Conservation (phyloP, 2,888 invertebrate genomes). For the Amphipoea lucens region DNA sequence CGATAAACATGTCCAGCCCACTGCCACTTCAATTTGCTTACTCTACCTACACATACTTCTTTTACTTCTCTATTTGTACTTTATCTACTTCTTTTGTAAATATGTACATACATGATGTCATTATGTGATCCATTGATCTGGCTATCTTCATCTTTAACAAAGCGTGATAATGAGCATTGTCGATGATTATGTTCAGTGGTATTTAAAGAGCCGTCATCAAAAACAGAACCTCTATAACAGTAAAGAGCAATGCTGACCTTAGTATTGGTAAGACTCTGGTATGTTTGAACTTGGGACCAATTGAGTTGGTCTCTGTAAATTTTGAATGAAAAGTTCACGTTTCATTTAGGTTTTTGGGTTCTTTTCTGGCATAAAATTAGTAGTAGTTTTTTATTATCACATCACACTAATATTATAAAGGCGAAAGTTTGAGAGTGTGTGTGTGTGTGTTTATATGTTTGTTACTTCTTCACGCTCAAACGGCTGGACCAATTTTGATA, state of each 20-base stretch:
- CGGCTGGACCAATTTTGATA: no score
- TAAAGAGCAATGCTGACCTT: constrained; percentile 65
- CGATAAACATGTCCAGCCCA: no score
- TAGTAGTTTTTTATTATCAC: not conserved
- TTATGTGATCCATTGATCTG: not conserved
- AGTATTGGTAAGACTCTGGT: constrained; percentile 46
- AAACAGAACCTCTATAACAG: constrained; percentile 67
- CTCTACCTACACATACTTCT: no score
- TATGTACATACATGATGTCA: no score
- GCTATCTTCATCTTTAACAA: not conserved
- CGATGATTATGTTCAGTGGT: constrained; percentile 34
- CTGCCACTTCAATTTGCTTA: no score
- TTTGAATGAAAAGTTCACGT: not conserved
- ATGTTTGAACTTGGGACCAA: constrained; percentile 30
- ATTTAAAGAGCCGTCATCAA: constrained; percentile 41
- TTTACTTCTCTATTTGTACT: no score
- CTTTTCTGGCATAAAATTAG: not conserved
- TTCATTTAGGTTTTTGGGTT: not conserved
- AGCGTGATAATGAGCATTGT: not conserved
- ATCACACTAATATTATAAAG: no score
- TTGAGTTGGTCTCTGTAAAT: not conserved
- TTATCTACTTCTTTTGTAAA: no score
- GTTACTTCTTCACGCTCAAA: no score
- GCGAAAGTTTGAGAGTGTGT: no score
- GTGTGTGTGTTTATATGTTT: no score